A percentile compares a stretch with the other conserved stretches of the same genome.
These are phyloP conservation scores for Pycnomerus fuliginosus DNA, from an alignment of 2,888 invertebrate species.

Conservation along the genomic window DNA sequence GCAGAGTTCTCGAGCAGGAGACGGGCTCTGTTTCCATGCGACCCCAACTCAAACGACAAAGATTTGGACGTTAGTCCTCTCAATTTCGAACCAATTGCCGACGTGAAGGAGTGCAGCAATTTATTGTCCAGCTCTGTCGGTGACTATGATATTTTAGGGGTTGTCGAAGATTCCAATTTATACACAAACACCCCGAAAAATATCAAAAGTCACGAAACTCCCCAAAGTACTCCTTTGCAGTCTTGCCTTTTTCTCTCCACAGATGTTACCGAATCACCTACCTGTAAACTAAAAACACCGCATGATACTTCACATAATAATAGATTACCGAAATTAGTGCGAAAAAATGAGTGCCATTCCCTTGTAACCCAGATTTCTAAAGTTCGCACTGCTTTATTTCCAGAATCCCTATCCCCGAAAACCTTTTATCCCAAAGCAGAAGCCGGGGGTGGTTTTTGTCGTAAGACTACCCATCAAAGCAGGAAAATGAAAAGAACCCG, in stretches of 20 bases:
- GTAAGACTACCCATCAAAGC: too few relatives aligned
- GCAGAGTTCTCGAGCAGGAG: slow-evolving; percentile 64
- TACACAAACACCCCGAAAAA: slow-evolving; percentile 25
- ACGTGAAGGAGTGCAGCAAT: slow-evolving; percentile 15
- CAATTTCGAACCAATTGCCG: slow-evolving; percentile 44
- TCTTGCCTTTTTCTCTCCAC: slow-evolving; percentile 10
- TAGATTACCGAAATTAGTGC: slow-evolving; percentile 41
- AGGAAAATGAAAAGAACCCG: not conserved
- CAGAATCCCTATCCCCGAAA: slow-evolving; percentile 53
- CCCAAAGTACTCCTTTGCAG: slow-evolving; percentile 1
- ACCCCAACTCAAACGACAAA: slow-evolving; percentile 48
- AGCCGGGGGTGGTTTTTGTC: too few relatives aligned
- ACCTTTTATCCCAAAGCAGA: slow-evolving; percentile 58
- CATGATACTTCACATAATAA: slow-evolving; percentile 43
- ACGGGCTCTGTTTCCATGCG: slow-evolving; percentile 60
- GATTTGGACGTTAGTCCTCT: slow-evolving; percentile 62
- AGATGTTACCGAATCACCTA: slow-evolving; percentile 37
- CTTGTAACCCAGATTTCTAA: slow-evolving; percentile 39
- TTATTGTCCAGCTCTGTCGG: slow-evolving; percentile 9
- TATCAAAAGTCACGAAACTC: slow-evolving; percentile 13
- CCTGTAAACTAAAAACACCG: slow-evolving; percentile 47
- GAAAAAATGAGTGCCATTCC: slow-evolving; percentile 42
- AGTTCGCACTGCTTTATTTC: slow-evolving; percentile 49
- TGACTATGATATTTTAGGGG: slow-evolving; percentile 32
- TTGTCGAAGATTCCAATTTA: slow-evolving; percentile 22